Base-by-base conservation (phyloP, 2,797 vertebrate species). In the Parotocinclus haroldoi region DNA sequence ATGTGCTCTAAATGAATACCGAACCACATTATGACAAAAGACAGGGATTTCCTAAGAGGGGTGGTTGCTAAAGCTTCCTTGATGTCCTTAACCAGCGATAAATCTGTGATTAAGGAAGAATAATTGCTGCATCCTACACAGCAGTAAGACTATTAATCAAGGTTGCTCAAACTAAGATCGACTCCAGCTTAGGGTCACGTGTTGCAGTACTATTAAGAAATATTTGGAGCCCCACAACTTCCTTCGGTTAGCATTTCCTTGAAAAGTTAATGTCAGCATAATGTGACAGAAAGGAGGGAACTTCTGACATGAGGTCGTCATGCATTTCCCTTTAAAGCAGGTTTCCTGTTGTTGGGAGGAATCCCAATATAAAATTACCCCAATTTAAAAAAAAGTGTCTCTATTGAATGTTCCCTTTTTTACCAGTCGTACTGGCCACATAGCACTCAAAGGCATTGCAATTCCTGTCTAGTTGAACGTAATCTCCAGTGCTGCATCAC, bases 251-350 rank as follows among this genome's bases (percentile, higher is more conserved):
- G 13, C 52, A 63, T 58, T 74, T 72, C 62, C 46, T 44, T 45
- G 57, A 66, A 75, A 63, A 38, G 54, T 60, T 69, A 19, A 48
- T 36, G 57, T 69, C 59, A 65, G 70, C 63, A 59, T 11, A 67
- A 75, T 19, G 72, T 67, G 68, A 65, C 60, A 11, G 12, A 61
- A 70, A 68, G 42, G 51, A 49, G 66, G 50, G 64, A 68, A 58
- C 51, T 53, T 42, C 36, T 14, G 19, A 17, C 45, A 44, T 42
- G 40, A 68, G 51, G 45, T 54, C 45, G 17, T 11, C 13, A 11
- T 54, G 68, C 8, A 40, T 70, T 76, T 76, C 71, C 71, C 71
- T 66, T 58, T 54, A 51, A 68, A 54, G 54, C 18, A 39, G 27
- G 11, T 59, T 57, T 70, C 65, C 13, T 73, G 67, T 65, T 65